phyloP scores from a whole-genome alignment of 2,113 vertebrate species.

The Isichthys henryi region DNA sequence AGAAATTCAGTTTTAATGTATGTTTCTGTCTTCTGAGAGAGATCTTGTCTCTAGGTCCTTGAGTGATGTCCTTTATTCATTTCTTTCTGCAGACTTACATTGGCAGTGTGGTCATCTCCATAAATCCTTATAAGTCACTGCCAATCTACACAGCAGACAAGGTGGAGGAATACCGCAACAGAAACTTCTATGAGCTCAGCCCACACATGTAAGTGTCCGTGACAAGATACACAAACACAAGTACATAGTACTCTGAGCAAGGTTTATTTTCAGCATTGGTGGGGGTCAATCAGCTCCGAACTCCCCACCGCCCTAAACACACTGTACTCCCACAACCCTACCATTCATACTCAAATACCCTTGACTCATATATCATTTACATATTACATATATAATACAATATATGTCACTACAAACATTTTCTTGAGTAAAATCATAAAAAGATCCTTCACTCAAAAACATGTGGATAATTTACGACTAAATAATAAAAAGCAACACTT shows the following conservation, averaged over 20 bases:
- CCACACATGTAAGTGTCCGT: conserved; percentile 89
- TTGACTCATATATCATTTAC: neutral
- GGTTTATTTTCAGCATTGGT: neutral
- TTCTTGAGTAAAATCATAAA: neutral
- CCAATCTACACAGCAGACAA: conserved; percentile 93
- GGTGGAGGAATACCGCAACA: conserved; percentile 96
- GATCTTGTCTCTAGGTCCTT: neutral
- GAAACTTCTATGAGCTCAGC: conserved; percentile 97
- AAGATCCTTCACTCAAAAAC: neutral
- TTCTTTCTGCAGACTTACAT: conserved; percentile 79
- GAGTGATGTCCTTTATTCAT: neutral
- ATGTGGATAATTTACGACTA: neutral
- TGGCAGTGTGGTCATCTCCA: conserved; percentile 94
- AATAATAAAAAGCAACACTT: neutral
- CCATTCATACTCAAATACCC: neutral
- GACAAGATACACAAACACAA: neutral
- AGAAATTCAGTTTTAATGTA: neutral
- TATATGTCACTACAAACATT: neutral
- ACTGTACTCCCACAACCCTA: neutral
- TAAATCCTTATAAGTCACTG: conserved; percentile 87
- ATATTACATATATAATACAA: too few relatives aligned
- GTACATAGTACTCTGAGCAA: neutral
- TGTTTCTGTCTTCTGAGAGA: neutral
- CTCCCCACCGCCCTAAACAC: neutral
- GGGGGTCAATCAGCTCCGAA: neutral